Percentiles rank a stretch among this genome's conserved stretches.
Evolutionary conservation across 2,888 invertebrate genomes (phyloP).

Genomic region (Tupiocoris notatus): DNA sequence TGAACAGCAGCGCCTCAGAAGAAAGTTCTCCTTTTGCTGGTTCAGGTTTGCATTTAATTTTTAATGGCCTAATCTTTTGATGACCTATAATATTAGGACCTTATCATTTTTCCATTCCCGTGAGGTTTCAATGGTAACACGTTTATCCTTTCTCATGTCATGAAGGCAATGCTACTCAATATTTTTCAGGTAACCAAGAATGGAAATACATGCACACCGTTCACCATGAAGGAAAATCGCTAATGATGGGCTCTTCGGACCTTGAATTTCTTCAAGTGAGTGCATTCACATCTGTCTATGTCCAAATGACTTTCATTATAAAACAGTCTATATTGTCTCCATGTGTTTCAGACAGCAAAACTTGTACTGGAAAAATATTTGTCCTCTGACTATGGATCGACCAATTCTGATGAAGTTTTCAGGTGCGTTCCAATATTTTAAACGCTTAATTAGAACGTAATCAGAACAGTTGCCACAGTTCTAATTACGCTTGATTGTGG

Average conservation of each 20-base stretch:
- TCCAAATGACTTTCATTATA: no score
- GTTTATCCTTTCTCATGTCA: no score
- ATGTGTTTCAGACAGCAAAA: slow-evolving; percentile 70
- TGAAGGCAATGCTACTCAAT: no score
- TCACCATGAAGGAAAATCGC: slow-evolving; percentile 11
- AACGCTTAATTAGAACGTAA: no score
- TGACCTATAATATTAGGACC: no score
- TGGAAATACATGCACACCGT: slow-evolving; percentile 27
- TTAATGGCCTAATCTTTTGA: no score
- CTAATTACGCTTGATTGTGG: no score
- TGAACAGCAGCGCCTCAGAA: slow-evolving; percentile 73
- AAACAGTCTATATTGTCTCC: slow-evolving; percentile 42
- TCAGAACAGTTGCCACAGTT: no score
- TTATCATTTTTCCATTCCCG: no score
- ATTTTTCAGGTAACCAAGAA: slow-evolving; percentile 16
- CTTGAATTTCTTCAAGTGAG: slow-evolving; percentile 26
- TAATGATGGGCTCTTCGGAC: slow-evolving; percentile 21
- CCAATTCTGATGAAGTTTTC: neutral
- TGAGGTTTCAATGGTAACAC: no score
- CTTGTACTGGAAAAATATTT: slow-evolving; percentile 79
- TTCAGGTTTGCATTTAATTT: slow-evolving; percentile 51
- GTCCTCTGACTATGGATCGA: slow-evolving; percentile 55
- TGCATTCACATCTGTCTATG: no score
- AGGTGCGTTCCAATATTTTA: no score
- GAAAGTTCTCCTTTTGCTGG: slow-evolving; percentile 52